Base-by-base conservation (phyloP, 37 sponge, comb jelly and placozoan species). In the Aplysina aerophoba region DNA sequence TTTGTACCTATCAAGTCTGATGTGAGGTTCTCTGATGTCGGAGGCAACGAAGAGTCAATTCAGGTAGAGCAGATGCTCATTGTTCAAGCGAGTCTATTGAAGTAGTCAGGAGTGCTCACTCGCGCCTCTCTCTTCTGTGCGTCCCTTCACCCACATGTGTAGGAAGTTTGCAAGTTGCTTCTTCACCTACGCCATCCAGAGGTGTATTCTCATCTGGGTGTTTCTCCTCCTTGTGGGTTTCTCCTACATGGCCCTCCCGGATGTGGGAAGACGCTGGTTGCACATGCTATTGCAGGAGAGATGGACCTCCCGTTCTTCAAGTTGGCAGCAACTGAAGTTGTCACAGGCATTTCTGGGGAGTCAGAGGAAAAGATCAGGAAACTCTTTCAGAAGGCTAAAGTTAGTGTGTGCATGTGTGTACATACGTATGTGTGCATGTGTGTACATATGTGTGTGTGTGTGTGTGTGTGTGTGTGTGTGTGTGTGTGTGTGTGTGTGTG, bases 181-280 rank as follows among this genome's bases (percentile, higher is more conserved):
- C 82, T 94, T 13, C 97, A 98, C 85, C 60, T 98, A 12, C 78
- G 80, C 11, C 93, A 92, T 44, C 95, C 99, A 0, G 95, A 96
- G 81, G 65, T 98, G 54, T 98, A 93, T 71, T 15, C 77, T 19
- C 82, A 91, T 33, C 82, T 96, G 28, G 97, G 97, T 11, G 83
- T 94, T 21, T 16, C 89, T 16, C 95, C 97, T 50, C 93, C 95
- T 21, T 79, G 85, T 24, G 99, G 99, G 21, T 85, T 99, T 64
- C 92, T 99, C 36, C 94, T 99, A 13, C 91, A 95, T 59, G 99
- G 99, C 0, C 99, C 99, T 34, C 97, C 99, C n/a, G 99, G 99
- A 24, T 92, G 99, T 86, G 99, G 99, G 11, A 99, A 99, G 90
- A 96, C 99, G 0, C 85, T 99, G 37, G 86, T 99, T 31, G 99